A percentile compares a stretch with the other conserved stretches of the same genome.
Evolutionary conservation across 2,113 vertebrate species (phyloP).

Genomic region (Nibea albiflora): DNA sequence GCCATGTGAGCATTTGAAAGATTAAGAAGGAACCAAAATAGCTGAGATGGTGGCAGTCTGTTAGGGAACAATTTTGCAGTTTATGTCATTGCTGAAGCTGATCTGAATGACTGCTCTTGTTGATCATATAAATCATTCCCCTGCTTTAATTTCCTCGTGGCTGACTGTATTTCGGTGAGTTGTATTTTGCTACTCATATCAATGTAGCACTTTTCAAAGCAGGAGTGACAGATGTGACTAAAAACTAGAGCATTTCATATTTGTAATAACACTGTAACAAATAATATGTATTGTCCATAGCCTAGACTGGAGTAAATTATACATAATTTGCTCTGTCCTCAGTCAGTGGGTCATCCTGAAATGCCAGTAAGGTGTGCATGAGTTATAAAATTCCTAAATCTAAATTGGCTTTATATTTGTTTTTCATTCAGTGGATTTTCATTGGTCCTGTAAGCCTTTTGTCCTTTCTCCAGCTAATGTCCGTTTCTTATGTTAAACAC

Average conservation of each 20-base stretch:
- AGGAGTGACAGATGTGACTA: neutral
- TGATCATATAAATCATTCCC: neutral
- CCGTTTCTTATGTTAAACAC: slow-evolving; percentile 71
- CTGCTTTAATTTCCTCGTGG: neutral
- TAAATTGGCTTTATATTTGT: slow-evolving; percentile 34
- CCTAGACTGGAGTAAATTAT: neutral
- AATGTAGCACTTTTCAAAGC: neutral
- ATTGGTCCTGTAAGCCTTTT: slow-evolving; percentile 53
- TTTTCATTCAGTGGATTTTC: slow-evolving; percentile 51
- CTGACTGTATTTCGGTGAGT: neutral
- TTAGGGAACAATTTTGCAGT: slow-evolving; percentile 14
- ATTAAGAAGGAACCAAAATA: slow-evolving; percentile 54
- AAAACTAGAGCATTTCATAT: neutral
- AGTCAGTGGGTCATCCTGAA: neutral
- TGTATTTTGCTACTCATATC: neutral
- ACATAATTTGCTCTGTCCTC: neutral
- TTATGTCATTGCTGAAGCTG: slow-evolving; percentile 11
- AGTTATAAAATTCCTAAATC: slow-evolving; percentile 2
- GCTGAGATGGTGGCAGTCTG: slow-evolving; percentile 35
- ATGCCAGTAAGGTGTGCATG: neutral
- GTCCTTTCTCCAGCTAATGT: slow-evolving; percentile 48
- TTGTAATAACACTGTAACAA: neutral
- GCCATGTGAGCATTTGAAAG: slow-evolving; percentile 38
- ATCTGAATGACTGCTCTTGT: neutral
- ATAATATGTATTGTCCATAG: neutral